Base-by-base conservation (phyloP, 2,888 invertebrate species). In the Tinea pellionella region DNA sequence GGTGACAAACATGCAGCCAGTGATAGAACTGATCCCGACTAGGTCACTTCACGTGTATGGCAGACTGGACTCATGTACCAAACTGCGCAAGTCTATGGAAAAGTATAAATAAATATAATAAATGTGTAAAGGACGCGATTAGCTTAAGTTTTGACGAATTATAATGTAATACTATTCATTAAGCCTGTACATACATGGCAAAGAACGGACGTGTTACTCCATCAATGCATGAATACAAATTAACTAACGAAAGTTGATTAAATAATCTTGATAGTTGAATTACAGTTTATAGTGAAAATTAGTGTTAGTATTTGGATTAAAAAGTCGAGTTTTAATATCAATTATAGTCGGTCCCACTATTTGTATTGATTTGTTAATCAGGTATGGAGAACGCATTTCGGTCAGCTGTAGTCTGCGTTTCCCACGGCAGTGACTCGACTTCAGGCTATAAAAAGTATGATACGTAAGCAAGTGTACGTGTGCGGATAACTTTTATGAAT, bases 331-430 rank as follows among this genome's bases (percentile, higher is more conserved):
- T 24, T 24, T 24, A 24, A 60, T 65, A 75, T 77, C 79, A 73
- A 77, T 79, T 76, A 80, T 74, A 76, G 77, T 73, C 63, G 69
- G 75, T 72, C 69, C 75, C 73, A 71, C 72, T 77, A 75, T 69
- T 74, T 73, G 80, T 82, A 82, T 86, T 80, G 87, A 87, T 87
- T 86, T 80, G 83, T 85, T 80, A 80, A 84, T 85, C 81, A 79
- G 70, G 78, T 84, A 85, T 78, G 82, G 80, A 83, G 81, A 83
- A 77, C 87, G 86, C 84, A 86, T 85, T 88, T 87, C 80, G 86
- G 86, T 84, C 86, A 86, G 86, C 85, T 84, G 86, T 80, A 84
- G 87, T 82, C 81, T 87, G 82, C 73, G 79, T 84, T 88, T 88
- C 87, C 82, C 83, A 88, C 88, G 85, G 72, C 83, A 78, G 78